phyloP scores from a whole-genome alignment of 2,113 vertebrate species.

The Callospermophilus lateralis region DNA sequence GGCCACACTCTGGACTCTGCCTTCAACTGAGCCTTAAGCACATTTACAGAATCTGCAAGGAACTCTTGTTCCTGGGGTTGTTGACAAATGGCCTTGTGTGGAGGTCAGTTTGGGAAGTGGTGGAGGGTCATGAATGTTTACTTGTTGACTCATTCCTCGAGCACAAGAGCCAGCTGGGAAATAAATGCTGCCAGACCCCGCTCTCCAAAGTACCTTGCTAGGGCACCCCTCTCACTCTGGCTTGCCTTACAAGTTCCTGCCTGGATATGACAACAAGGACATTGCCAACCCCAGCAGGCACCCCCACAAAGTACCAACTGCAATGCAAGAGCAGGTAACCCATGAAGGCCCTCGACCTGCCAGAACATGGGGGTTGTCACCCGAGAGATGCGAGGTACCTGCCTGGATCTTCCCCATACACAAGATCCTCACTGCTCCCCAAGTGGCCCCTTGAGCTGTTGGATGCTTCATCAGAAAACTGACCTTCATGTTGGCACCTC shows the following conservation, averaged over 20 bases:
- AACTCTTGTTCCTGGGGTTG: neutral
- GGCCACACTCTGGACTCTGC: neutral
- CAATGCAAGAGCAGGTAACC: neutral
- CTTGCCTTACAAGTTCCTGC: neutral
- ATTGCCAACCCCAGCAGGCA: neutral
- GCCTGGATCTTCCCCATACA: neutral
- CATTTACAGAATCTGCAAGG: neutral
- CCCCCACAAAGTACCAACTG: neutral
- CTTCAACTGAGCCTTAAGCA: neutral
- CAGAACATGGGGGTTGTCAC: neutral
- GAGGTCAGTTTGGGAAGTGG: conserved; percentile 29
- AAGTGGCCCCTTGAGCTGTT: neutral
- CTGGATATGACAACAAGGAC: neutral
- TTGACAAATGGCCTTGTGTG: neutral
- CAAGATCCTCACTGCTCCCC: neutral
- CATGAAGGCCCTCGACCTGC: neutral
- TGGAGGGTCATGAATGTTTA: neutral
- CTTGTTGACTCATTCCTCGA: neutral
- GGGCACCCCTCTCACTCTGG: no score
- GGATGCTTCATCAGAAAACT: conserved; percentile 25
- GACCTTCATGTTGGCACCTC: neutral
- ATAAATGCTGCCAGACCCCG: neutral
- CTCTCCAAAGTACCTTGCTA: neutral
- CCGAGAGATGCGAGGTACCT: neutral
- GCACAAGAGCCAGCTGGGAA: neutral